These are phyloP conservation scores for Standfussiana lucernea DNA, from an alignment of 2,888 invertebrate genomes.

Conservation along the genomic window DNA sequence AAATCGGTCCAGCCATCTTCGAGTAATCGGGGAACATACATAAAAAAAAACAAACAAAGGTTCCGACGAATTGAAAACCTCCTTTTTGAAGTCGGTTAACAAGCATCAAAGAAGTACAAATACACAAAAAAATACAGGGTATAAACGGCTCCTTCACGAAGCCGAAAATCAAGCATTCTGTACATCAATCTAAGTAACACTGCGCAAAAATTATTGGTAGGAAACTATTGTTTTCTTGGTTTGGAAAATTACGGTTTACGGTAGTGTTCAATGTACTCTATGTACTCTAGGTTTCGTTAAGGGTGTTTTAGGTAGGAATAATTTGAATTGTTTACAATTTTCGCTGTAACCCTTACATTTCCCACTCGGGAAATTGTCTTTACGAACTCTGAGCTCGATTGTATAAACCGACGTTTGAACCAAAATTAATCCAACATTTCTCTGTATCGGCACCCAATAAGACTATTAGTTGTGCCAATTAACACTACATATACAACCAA, in stretches of 20 bases:
- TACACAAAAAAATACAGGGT: too few species aligned
- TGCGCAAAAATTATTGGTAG: not conserved
- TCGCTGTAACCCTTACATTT: not conserved
- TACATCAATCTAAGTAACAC: too few species aligned
- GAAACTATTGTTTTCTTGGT: not conserved
- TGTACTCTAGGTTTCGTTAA: not conserved
- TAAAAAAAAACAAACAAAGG: too few species aligned
- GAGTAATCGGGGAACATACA: too few species aligned
- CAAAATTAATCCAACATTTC: conserved; percentile 6
- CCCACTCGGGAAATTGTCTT: not conserved
- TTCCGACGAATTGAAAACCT: too few species aligned
- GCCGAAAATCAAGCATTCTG: too few species aligned
- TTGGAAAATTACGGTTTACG: not conserved
- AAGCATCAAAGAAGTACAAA: too few species aligned
- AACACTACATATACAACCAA: conserved; percentile 16
- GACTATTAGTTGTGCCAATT: conserved; percentile 27
- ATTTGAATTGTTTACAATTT: not conserved
- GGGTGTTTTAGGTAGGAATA: not conserved
- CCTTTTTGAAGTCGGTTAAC: too few species aligned
- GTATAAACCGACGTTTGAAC: not conserved
- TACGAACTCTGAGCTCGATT: not conserved
- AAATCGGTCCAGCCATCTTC: too few species aligned
- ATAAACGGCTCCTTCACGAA: too few species aligned
- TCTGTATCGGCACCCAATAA: not conserved
- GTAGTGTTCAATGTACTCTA: not conserved